Evolutionary conservation across 2,888 invertebrate species (phyloP).

Genomic region (Podabrus alpinus): DNA sequence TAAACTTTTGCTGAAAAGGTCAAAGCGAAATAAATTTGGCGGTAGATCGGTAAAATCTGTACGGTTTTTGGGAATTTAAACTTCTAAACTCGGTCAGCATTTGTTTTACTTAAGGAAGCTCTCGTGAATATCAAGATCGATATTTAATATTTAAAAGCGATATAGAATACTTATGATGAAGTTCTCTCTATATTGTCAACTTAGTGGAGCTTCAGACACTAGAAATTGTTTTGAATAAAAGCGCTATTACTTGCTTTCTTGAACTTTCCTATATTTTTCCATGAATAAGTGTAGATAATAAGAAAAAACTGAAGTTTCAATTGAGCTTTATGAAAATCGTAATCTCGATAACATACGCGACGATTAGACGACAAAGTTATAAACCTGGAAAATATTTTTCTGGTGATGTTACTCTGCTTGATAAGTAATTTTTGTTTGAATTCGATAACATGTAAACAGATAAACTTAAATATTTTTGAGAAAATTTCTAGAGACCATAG

Average conservation of each 20-base stretch:
- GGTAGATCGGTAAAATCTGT: neutral
- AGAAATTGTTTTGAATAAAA: neutral
- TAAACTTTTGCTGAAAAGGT: neutral
- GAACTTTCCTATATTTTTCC: neutral
- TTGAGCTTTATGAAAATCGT: neutral
- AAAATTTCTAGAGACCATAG: too few species aligned
- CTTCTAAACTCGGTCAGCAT: neutral
- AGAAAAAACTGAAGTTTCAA: neutral
- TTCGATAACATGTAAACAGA: too few species aligned
- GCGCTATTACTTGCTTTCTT: neutral
- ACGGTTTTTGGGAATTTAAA: neutral
- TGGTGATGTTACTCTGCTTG: neutral
- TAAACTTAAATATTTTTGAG: too few species aligned
- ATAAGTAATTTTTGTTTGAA: too few species aligned
- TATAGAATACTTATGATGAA: neutral
- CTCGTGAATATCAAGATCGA: neutral
- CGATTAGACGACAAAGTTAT: neutral
- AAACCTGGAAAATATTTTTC: neutral
- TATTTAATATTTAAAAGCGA: neutral
- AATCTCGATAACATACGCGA: neutral
- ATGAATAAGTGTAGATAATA: too few species aligned
- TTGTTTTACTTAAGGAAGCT: neutral
- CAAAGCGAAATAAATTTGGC: neutral
- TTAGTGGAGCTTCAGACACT: neutral
- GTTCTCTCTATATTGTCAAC: neutral